Base-by-base conservation (phyloP, 2,113 vertebrate species). In the Corvus cornix region DNA sequence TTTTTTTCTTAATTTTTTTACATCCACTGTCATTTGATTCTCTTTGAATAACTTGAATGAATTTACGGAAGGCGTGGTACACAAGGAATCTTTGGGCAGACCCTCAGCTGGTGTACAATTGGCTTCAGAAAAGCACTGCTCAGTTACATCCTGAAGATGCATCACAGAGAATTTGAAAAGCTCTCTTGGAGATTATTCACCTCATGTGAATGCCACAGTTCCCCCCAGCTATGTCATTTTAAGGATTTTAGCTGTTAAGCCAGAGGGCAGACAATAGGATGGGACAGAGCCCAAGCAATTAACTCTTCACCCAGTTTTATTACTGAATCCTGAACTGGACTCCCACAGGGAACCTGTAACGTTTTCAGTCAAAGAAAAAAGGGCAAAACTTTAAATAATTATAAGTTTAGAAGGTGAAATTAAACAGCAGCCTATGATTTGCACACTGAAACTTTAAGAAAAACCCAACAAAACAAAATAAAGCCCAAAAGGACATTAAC, bases 151-250 rank as follows among this genome's bases (percentile, higher is more conserved):
- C 85, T 77, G 83, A 91, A 70, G 90, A 83, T 56, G n/a, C 70
- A 87, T 30, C 94, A 43, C 60, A 49, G 80, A 4, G 89, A 87
- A 66, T 76, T 8, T 95, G 89, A 94, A 95, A 96, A 96, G 63
- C 87, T 90, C 69, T 83, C 87, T 51, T 93, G 73, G 84, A 92
- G 86, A 80, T 93, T 85, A 85, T 95, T 93, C 90, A 91, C 87
- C 75, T 91, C 37, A 0, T 75, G 72, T 81, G 78, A 90, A 85
- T 80, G 67, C n/a, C 49, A 84, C 59, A 44, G 24, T 11, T 89
- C 74, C 75, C 84, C 66, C 11, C 78, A 83, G 75, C 70, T 27
- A 18, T 73, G 84, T 23, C 63, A 73, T 82, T 68, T 93, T 37
- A 69, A 69, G 75, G 79, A 58, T 70, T 91, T 80, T 7, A 63